phyloP scores from a whole-genome alignment of 2,797 vertebrate species.

The Gambelia wislizenii region DNA sequence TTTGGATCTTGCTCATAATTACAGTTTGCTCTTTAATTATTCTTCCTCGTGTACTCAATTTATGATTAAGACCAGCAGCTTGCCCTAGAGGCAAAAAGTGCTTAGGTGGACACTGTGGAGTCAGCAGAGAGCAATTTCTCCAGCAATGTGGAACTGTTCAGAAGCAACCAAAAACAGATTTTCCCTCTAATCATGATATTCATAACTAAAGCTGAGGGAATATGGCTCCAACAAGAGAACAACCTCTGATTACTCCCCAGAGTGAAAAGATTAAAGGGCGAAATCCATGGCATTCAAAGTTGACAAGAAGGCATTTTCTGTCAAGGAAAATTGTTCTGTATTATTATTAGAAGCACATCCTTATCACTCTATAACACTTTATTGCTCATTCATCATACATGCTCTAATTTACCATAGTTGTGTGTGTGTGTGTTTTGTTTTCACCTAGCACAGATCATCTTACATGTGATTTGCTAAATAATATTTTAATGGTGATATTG shows the following conservation, averaged over 20 bases:
- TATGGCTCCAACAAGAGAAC: conserved; percentile 51
- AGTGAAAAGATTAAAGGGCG: conserved; percentile 66
- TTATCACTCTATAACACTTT: not conserved
- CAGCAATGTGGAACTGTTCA: conserved; percentile 28
- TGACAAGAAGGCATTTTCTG: conserved; percentile 23
- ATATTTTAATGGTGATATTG: not conserved
- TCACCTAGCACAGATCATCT: conserved; percentile 12
- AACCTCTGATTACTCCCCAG: conserved; percentile 70
- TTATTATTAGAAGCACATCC: conserved; percentile 37
- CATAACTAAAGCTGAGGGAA: conserved; percentile 45
- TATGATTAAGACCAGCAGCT: conserved; percentile 74
- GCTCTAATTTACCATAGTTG: conserved; percentile 7
- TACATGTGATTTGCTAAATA: not conserved
- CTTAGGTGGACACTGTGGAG: conserved; percentile 70
- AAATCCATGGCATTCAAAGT: conserved; percentile 47
- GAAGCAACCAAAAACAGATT: conserved; percentile 49
- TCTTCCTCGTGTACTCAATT: conserved; percentile 76
- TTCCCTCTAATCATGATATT: conserved; percentile 46
- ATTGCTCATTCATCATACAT: not conserved
- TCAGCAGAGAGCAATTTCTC: conserved; percentile 52
- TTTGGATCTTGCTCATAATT: conserved; percentile 78
- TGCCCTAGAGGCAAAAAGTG: conserved; percentile 67
- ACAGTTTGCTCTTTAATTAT: conserved; percentile 79
- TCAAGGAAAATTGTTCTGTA: conserved; percentile 22
- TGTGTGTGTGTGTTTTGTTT: not conserved